Conservation (phyloP, 2,888 invertebrate species). For the Trachelus troglodyta region DNA sequence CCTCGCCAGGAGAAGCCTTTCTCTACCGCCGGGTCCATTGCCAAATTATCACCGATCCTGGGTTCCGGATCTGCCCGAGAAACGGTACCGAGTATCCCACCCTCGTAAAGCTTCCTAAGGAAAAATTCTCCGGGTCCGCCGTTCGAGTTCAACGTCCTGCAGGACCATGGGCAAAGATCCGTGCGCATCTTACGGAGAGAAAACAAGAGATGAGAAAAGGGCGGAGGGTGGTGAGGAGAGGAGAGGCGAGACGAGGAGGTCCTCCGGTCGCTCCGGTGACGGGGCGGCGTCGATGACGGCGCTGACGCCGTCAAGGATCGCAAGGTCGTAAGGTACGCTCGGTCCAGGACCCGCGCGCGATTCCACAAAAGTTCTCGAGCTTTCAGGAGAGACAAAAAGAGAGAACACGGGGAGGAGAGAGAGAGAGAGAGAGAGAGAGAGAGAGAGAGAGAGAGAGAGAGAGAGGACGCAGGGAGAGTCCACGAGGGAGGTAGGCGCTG, state of each 20-base stretch:
- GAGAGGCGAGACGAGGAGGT: neutral
- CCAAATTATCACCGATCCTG: neutral
- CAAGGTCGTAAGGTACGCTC: neutral
- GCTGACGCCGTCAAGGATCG: slow-evolving; percentile 13
- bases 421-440: slow-evolving; percentile 15
- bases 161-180: neutral
- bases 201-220: slow-evolving; percentile 22
- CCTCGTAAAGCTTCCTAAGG: neutral
- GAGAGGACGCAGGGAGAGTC: slow-evolving; percentile 8
- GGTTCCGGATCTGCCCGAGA: neutral
- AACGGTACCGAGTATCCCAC: neutral
- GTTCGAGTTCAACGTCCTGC: neutral
- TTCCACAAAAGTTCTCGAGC: neutral
- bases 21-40: neutral
- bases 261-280: slow-evolving; percentile 4
- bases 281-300: slow-evolving; percentile 24
- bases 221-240: slow-evolving; percentile 6
- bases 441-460: neutral
- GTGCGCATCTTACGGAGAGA: neutral
- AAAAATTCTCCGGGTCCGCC: neutral
- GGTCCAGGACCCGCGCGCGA: neutral
- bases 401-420: slow-evolving; percentile 11
- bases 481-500: neutral
- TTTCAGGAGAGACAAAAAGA: slow-evolving; percentile 9
- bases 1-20: neutral